Base-by-base conservation (phyloP, 2,888 invertebrate species). In the Cepaea hortensis region DNA sequence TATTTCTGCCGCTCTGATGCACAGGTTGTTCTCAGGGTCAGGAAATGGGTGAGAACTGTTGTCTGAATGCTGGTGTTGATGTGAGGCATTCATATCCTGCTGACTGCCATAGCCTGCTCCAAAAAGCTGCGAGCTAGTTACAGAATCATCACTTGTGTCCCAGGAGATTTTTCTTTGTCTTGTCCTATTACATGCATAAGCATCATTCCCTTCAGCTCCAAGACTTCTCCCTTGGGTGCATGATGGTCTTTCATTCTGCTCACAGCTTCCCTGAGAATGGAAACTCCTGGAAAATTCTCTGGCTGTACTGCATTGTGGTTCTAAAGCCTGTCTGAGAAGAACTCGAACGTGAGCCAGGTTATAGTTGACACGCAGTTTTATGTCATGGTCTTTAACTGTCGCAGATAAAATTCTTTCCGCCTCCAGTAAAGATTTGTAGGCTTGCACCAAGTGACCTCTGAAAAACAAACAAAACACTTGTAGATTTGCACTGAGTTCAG, bases 371-470 rank as follows among this genome's bases (percentile, higher is more conserved):
- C 82, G 75, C 9, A 82, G 76, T 46, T 82, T 62, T 70, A 86
- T 50, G 55, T 86, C 82, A 70, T 86, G 86, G 13, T 86, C 86
- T 70, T 82, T 48, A 15, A 81, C 86, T 7, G 82, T 82, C 2
- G 62, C 65, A 62, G 46, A 35, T 13, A 86, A 68, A 13, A 86
- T 82, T 46, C 72, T 73, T 0, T 86, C 86, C 9, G 82, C 86
- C 35, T 86, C 86, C 55, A 77, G 65, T 4, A 70, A 68, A 7
- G 20, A 11, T 72, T 68, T 76, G 15, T 77, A 77, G 11, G 86
- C 82, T n/a, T 61, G 50, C 9, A 35, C 11, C 18, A 82, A 70
- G 20, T 82, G 65, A 46, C 76, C 77, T 1, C 86, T 86, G 86
- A 35, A 79, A 79, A 5, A 79, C 13, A 62, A 62, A 62, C 13